phyloP scores from a whole-genome alignment of 2,888 invertebrate species.

The Caenorhabditis imperialis region DNA sequence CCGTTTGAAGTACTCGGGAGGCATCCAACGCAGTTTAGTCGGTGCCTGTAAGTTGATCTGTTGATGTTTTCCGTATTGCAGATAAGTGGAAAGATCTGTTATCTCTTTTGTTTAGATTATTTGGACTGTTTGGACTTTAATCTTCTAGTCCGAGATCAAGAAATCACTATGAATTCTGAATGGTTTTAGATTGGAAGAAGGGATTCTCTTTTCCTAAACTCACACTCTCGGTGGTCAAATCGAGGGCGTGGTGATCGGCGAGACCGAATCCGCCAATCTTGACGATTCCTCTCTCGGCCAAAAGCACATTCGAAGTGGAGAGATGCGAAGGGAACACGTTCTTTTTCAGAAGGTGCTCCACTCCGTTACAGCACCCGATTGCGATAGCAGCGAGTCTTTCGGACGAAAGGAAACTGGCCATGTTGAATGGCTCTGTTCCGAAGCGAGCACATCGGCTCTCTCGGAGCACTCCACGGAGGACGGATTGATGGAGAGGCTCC shows the following conservation, averaged over 20 bases:
- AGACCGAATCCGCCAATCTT: conserved; percentile 58
- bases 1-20: conserved; percentile 51
- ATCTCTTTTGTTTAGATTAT: too few species aligned
- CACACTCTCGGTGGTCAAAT: conserved; percentile 37
- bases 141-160: too few species aligned
- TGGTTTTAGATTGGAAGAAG: background rate
- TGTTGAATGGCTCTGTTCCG: conserved; percentile 44
- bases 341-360: conserved; percentile 44
- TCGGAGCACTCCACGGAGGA: conserved; percentile 54
- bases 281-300: conserved; percentile 58
- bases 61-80: too few species aligned
- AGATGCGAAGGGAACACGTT: conserved; percentile 46
- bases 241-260: conserved; percentile 47
- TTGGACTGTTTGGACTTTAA: too few species aligned
- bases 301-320: conserved; percentile 51
- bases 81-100: too few species aligned
- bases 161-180: too few species aligned
- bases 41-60: too few species aligned
- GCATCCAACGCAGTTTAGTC: conserved; percentile 49
- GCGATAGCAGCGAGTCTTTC: conserved; percentile 55
- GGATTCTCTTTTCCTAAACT: background rate
- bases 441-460: conserved; percentile 59
- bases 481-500: conserved; percentile 54
- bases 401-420: conserved; percentile 57
- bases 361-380: conserved; percentile 52